Percentiles rank a stretch among this genome's conserved stretches.
Evolutionary conservation across 1,140 invertebrate genomes (phyloP).

Genomic region (Chrysomallon squamiferum): DNA sequence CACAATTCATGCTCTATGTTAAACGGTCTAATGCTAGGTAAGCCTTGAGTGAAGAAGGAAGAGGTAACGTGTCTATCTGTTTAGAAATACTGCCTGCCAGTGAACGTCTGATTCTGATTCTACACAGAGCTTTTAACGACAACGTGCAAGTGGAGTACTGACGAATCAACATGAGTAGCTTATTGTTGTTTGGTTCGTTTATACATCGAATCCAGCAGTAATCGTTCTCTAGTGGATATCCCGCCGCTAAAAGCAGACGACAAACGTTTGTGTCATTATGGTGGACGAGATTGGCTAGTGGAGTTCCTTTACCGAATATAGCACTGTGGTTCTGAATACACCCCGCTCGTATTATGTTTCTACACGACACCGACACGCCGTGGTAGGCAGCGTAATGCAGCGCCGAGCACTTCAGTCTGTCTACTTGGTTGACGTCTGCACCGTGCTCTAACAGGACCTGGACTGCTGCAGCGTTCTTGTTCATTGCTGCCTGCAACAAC

Average conservation of each 20-base stretch:
- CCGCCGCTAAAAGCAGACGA: constrained; percentile 31
- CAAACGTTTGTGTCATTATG: constrained; percentile 30
- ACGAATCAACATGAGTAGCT: neutral
- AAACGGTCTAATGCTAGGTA: neutral
- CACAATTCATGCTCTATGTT: no score
- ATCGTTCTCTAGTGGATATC: constrained; percentile 30
- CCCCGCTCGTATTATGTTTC: constrained; percentile 31
- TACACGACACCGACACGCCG: constrained; percentile 21
- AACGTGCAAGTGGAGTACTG: neutral
- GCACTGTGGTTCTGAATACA: constrained; percentile 37
- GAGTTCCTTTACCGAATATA: constrained; percentile 45
- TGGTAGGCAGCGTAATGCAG: constrained; percentile 49
- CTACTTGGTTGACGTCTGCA: constrained; percentile 27
- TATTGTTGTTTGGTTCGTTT: neutral
- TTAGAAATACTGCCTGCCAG: constrained; percentile 5
- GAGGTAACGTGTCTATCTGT: constrained; percentile 1
- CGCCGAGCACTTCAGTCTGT: constrained; percentile 42
- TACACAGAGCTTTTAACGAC: constrained; percentile 10
- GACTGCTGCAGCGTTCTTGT: constrained; percentile 27
- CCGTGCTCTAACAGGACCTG: constrained; percentile 38
- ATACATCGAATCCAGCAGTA: constrained; percentile 3
- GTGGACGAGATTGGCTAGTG: constrained; percentile 33
- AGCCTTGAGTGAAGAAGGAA: neutral
- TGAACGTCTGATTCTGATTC: constrained; percentile 5
- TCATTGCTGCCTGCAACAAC: constrained; percentile 35